phyloP scores from a whole-genome alignment of 2,888 invertebrate genomes.

The Apoderus coryli region DNA sequence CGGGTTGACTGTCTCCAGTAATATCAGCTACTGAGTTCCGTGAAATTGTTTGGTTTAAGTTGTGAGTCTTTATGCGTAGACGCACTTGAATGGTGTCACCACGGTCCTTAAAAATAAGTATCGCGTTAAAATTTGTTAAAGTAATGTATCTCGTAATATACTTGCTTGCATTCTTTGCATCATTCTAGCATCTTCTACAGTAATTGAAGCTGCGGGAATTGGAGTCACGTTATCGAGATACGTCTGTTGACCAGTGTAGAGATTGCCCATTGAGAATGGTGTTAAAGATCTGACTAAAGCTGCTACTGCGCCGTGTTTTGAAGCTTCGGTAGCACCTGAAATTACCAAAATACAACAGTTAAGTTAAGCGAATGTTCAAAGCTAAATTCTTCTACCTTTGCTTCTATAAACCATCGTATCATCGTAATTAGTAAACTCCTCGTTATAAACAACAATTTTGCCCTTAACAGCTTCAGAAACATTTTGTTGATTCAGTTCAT shows the following conservation, averaged over 20 bases:
- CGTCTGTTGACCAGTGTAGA: constrained; percentile 60
- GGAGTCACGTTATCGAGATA: constrained; percentile 43
- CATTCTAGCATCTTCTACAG: constrained; percentile 64
- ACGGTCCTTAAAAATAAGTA: constrained; percentile 18
- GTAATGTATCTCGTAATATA: no score
- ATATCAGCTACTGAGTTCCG: constrained; percentile 63
- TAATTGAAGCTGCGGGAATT: constrained; percentile 63
- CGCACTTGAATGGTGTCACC: constrained; percentile 36
- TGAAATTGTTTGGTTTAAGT: constrained; percentile 41
- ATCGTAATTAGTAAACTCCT: constrained; percentile 49
- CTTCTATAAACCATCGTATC: constrained; percentile 50
- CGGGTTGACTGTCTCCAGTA: constrained; percentile 32
- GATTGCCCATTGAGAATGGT: constrained; percentile 60
- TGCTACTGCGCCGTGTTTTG: constrained; percentile 61
- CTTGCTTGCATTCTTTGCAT: constrained; percentile 38
- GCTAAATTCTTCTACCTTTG: constrained; percentile 38
- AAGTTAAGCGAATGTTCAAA: no score
- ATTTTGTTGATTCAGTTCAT: constrained; percentile 30
- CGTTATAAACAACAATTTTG: constrained; percentile 58
- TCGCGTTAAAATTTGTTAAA: no score
- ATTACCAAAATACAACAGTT: no score
- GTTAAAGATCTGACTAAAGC: constrained; percentile 60
- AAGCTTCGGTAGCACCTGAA: constrained; percentile 39
- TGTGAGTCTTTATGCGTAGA: constrained; percentile 50
- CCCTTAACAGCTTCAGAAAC: constrained; percentile 24